These are phyloP conservation scores for Patiria pectinifera DNA, from an alignment of 53 echinoderm and acorn worm species.

Conservation along the genomic window DNA sequence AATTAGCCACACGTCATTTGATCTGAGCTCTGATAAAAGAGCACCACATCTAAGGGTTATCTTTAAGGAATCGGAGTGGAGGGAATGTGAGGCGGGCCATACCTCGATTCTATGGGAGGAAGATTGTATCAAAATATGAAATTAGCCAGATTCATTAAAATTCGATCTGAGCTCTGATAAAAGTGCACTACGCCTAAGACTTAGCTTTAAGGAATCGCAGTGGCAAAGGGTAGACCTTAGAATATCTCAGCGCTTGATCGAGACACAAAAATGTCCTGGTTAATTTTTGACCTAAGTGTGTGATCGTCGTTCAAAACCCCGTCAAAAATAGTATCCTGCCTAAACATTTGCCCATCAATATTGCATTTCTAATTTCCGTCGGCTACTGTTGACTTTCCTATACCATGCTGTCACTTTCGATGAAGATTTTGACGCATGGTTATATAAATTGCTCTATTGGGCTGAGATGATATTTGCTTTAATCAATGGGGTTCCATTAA, in stretches of 20 bases:
- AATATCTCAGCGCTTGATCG: neutral
- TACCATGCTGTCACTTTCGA: neutral
- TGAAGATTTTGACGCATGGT: neutral
- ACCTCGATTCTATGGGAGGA: neutral
- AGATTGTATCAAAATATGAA: constrained; percentile 18
- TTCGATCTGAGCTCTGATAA: neutral
- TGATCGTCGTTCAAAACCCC: neutral
- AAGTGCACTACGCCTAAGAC: neutral
- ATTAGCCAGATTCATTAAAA: neutral
- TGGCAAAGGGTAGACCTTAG: neutral
- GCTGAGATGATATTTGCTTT: neutral
- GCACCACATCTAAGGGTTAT: neutral
- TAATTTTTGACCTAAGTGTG: neutral
- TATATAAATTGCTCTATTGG: neutral
- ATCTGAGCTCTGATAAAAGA: neutral
- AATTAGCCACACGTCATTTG: neutral
- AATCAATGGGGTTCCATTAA: neutral
- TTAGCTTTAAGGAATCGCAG: neutral
- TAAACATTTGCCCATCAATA: neutral
- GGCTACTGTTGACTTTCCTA: neutral
- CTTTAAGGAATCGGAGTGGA: neutral
- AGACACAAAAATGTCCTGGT: neutral
- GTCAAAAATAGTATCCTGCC: neutral
- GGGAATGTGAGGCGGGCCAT: neutral
- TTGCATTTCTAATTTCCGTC: constrained; percentile 2